Evolutionary conservation across 2,797 vertebrate genomes (phyloP).

Genomic region (Taenioides sp.): DNA sequence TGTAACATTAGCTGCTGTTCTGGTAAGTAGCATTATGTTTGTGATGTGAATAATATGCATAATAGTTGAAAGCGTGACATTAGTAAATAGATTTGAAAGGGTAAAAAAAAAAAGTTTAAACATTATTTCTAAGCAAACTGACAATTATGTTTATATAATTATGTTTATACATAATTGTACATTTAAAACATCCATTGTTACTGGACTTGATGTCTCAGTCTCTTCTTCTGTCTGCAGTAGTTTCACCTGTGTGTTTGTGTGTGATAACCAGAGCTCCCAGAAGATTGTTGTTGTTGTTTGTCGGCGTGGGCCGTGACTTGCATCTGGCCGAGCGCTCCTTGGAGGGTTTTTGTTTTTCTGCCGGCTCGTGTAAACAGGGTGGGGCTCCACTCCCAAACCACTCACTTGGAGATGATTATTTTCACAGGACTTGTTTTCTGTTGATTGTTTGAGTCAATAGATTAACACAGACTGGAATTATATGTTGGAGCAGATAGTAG

Average conservation of each 20-base stretch:
- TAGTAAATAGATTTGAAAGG: neutral
- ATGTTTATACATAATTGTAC: slow-evolving; percentile 35
- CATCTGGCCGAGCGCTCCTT: slow-evolving; percentile 64
- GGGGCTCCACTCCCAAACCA: slow-evolving; percentile 67
- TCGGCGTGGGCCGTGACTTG: slow-evolving; percentile 63
- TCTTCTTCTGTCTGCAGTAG: slow-evolving; percentile 23
- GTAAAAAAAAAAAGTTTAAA: neutral
- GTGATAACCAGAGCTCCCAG: slow-evolving; percentile 59
- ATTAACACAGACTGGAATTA: slow-evolving; percentile 53
- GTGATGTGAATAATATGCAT: neutral
- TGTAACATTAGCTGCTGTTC: neutral
- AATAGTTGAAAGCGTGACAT: neutral
- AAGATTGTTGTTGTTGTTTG: slow-evolving; percentile 71
- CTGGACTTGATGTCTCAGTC: slow-evolving; percentile 8
- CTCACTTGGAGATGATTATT: slow-evolving; percentile 61
- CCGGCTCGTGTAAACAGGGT: slow-evolving; percentile 70
- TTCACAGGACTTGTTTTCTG: slow-evolving; percentile 60
- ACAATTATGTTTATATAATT: neutral
- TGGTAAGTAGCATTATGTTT: neutral
- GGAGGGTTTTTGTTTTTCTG: slow-evolving; percentile 77
- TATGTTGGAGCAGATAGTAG: slow-evolving; percentile 49
- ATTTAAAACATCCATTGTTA: slow-evolving; percentile 36
- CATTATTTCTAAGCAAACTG: neutral
- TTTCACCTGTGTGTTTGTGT: slow-evolving; percentile 61
- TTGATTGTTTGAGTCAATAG: slow-evolving; percentile 57